Conservation (phyloP, 2,113 vertebrate species). For the Pteropus alecto region DNA sequence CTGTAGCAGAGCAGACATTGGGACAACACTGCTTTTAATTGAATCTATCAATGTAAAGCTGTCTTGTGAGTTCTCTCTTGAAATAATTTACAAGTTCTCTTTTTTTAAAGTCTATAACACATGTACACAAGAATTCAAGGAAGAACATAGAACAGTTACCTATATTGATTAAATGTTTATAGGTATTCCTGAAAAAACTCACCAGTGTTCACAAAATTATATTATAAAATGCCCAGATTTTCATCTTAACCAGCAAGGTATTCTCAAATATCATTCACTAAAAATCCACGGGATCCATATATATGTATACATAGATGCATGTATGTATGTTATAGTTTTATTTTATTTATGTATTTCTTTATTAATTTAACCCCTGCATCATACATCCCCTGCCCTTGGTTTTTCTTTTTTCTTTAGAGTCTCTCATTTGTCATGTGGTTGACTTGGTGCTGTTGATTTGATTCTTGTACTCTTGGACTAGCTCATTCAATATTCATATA, state of each 20-base stretch:
- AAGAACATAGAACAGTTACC: conserved; percentile 30
- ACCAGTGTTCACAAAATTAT: background rate
- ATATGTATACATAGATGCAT: background rate
- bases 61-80: conserved; percentile 30
- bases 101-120: background rate
- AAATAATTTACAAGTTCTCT: conserved; percentile 28
- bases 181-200: background rate
- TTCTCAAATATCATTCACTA: conserved; percentile 26
- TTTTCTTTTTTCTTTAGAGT: conserved; percentile 45
- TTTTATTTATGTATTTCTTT: background rate
- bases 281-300: background rate
- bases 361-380: conserved; percentile 3
- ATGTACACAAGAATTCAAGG: background rate
- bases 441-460: conserved; percentile 8
- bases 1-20: background rate
- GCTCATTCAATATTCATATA: background rate
- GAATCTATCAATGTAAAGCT: background rate
- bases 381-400: background rate
- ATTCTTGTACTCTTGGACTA: background rate
- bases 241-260: background rate
- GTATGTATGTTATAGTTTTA: background rate
- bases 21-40: conserved; percentile 14
- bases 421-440: background rate
- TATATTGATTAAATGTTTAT: conserved; percentile 18
- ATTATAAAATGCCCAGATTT: conserved; percentile 34